Conservation (phyloP, 2,888 invertebrate species). For the Ornithoptera priamus region DNA sequence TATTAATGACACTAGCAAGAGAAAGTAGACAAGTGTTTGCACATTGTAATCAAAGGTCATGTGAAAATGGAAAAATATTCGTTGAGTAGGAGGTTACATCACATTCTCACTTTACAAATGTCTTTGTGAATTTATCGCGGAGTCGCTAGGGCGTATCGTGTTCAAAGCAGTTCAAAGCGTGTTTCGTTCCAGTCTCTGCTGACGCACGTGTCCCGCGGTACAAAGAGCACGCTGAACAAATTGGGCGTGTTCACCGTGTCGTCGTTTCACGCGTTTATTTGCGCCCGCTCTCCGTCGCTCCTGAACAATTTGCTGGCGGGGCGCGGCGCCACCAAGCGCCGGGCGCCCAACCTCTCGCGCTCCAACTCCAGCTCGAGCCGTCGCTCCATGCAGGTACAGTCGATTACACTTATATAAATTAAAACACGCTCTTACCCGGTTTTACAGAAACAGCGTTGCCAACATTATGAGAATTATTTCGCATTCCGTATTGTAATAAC, state of each 20-base stretch:
- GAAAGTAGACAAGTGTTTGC: too few relatives aligned
- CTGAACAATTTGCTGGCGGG: slow-evolving; percentile 95
- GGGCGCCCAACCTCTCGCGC: slow-evolving; percentile 93
- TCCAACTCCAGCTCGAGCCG: slow-evolving; percentile 94
- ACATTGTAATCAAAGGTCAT: too few relatives aligned
- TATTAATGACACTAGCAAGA: too few relatives aligned
- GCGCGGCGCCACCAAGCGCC: slow-evolving; percentile 92
- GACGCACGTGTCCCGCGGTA: slow-evolving; percentile 96
- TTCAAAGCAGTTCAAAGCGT: not conserved
- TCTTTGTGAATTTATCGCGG: not conserved
- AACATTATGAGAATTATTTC: slow-evolving; percentile 13
- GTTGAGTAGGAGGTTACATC: not conserved
- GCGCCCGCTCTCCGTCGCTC: slow-evolving; percentile 95
- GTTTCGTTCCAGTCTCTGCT: slow-evolving; percentile 89
- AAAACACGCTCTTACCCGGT: slow-evolving; percentile 12
- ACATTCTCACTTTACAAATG: not conserved
- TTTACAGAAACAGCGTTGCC: slow-evolving; percentile 10
- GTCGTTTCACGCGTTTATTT: slow-evolving; percentile 98
- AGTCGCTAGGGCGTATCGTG: not conserved
- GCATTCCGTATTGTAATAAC: not conserved
- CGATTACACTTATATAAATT: slow-evolving; percentile 27
- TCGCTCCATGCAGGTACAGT: slow-evolving; percentile 88
- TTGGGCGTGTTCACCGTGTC: slow-evolving; percentile 98
- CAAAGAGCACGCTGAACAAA: slow-evolving; percentile 96
- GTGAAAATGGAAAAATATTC: not conserved